Conservation (phyloP, 2,888 invertebrate genomes). For the Atherix ibis region DNA sequence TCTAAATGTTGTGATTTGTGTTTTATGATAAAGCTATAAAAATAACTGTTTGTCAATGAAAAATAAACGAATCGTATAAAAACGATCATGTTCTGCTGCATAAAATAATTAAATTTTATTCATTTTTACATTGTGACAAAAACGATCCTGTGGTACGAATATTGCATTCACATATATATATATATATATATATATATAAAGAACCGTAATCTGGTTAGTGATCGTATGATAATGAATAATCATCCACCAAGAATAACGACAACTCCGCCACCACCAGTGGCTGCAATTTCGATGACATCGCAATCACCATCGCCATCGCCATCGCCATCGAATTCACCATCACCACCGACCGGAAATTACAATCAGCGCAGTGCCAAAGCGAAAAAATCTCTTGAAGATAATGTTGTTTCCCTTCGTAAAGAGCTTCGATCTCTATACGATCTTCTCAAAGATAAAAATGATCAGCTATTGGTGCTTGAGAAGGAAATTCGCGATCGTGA, state of each 20-base stretch:
- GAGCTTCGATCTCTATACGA: slow-evolving; percentile 16
- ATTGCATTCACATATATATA: no score
- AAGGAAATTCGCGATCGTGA: slow-evolving; percentile 17
- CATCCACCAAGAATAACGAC: slow-evolving; percentile 1
- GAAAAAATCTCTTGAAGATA: slow-evolving; percentile 15
- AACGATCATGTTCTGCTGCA: no score
- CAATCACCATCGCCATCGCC: no score
- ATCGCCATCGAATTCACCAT: slow-evolving; percentile 7
- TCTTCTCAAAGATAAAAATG: slow-evolving; percentile 16
- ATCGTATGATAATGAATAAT: slow-evolving; percentile 8
- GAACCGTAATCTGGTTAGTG: neutral
- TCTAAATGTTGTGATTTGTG: no score
- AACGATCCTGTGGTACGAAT: no score
- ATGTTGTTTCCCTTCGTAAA: slow-evolving; percentile 13
- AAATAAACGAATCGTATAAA: no score
- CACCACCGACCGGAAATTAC: slow-evolving; percentile 6
- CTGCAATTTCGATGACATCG: no score
- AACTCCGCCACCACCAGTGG: no score
- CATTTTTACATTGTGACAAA: no score
- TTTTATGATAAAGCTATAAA: no score
- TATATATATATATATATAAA: neutral
- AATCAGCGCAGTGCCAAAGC: slow-evolving; percentile 11
- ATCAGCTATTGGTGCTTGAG: slow-evolving; percentile 15
- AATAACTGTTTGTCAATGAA: no score
- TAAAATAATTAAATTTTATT: no score